phyloP scores from a whole-genome alignment of 2,797 vertebrate species.

The Epinephelus awoara region DNA sequence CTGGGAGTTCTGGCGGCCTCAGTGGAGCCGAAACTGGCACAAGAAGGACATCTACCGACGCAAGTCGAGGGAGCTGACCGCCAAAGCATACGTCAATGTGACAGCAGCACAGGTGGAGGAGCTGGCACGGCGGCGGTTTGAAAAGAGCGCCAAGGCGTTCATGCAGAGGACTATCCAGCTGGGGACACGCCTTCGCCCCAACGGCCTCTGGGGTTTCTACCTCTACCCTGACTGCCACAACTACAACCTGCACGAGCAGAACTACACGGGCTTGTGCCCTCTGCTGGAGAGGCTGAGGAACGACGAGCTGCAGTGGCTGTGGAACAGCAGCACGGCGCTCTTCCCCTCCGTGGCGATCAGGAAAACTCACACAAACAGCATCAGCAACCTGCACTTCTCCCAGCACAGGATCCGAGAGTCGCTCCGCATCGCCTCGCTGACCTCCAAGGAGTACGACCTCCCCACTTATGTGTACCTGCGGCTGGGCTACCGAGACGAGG shows the following conservation, averaged over 20 bases:
- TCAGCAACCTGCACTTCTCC: slow-evolving; percentile 85
- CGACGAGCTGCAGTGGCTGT: slow-evolving; percentile 88
- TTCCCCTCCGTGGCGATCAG: slow-evolving; percentile 86
- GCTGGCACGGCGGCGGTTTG: slow-evolving; percentile 84
- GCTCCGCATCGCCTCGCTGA: slow-evolving; percentile 83
- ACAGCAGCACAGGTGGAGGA: slow-evolving; percentile 81
- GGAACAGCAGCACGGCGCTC: slow-evolving; percentile 87
- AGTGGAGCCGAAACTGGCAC: slow-evolving; percentile 87
- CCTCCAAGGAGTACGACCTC: slow-evolving; percentile 81
- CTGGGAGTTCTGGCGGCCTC: slow-evolving; percentile 88
- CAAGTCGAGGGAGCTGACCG: slow-evolving; percentile 82
- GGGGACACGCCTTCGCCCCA: slow-evolving; percentile 84
- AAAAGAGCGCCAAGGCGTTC: slow-evolving; percentile 86
- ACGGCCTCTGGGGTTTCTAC: slow-evolving; percentile 88
- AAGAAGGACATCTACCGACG: slow-evolving; percentile 85
- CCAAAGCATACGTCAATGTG: slow-evolving; percentile 80
- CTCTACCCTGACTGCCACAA: slow-evolving; percentile 91
- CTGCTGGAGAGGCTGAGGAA: slow-evolving; percentile 86
- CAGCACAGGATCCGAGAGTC: slow-evolving; percentile 86
- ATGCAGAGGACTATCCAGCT: slow-evolving; percentile 89
- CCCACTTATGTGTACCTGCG: slow-evolving; percentile 87
- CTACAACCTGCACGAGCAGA: slow-evolving; percentile 85
- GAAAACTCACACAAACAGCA: slow-evolving; percentile 81
- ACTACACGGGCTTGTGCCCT: slow-evolving; percentile 87
- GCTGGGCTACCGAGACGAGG: slow-evolving; percentile 86